Evolutionary conservation across 64 coral and sea anemone genomes (phyloP).

Genomic region (Porites australiensis): DNA sequence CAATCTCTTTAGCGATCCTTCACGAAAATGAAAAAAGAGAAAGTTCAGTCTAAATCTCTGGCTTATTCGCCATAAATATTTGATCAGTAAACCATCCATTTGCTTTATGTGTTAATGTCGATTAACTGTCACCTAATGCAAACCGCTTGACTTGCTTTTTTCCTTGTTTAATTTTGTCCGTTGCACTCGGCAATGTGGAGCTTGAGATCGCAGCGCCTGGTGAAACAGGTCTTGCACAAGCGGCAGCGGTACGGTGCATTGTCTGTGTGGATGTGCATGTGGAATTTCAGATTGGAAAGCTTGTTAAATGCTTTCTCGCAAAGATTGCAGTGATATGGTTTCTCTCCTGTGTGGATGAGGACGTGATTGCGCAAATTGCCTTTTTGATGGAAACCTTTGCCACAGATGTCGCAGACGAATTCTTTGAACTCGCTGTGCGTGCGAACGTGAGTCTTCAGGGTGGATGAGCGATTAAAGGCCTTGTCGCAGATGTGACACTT

Average conservation of each 20-base stretch:
- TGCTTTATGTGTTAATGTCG: conserved; percentile 51
- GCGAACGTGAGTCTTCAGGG: conserved; percentile 70
- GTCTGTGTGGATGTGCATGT: conserved; percentile 72
- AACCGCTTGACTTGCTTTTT: conserved; percentile 17
- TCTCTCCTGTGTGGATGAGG: conserved; percentile 76
- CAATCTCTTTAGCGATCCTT: too few relatives aligned
- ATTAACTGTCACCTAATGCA: conserved; percentile 57
- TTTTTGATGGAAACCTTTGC: conserved; percentile 84
- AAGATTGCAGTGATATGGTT: conserved; percentile 68
- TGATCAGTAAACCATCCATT: conserved; percentile 53
- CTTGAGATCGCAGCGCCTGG: conserved; percentile 70
- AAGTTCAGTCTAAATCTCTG: conserved; percentile 37
- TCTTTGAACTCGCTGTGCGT: conserved; percentile 75
- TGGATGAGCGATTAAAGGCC: conserved; percentile 76
- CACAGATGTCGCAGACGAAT: conserved; percentile 70
- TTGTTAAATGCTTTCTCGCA: conserved; percentile 81
- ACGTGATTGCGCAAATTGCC: conserved; percentile 79
- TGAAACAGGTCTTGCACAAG: conserved; percentile 68
- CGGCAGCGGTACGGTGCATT: conserved; percentile 69
- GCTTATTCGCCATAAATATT: conserved; percentile 41
- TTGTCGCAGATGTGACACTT: conserved; percentile 67
- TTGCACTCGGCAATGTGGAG: conserved; percentile 51
- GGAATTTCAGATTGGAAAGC: conserved; percentile 78
- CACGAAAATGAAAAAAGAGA: background rate
- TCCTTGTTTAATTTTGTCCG: conserved; percentile 2